Evolutionary conservation across 2,797 vertebrate genomes (phyloP), one percentile per base, ranked within the genome.

Genomic region (Chaetophractus vellerosus): DNA sequence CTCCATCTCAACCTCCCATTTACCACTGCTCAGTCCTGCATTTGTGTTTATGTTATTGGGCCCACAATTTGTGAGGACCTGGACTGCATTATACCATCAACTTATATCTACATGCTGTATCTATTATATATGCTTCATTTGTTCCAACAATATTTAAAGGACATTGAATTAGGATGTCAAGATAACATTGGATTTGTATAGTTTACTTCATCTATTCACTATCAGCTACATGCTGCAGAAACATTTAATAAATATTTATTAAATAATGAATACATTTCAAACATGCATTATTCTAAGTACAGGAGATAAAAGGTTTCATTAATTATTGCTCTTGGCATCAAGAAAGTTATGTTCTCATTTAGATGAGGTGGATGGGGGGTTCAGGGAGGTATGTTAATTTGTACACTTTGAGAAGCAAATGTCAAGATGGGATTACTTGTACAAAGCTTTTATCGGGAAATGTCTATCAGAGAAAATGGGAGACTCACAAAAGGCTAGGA

Each of bases 281-380:
- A 24, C 16, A 79, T 92, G 6, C 5, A 57, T 88, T 78, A 16
- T 79, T 19, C 23, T 75, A 74, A 63, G 50, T 50, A 69, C 3
- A 36, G 9, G 48, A 91, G 89, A 91, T 33, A 59, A 7, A 86
- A 69, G 9, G 5, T 36, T 91, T 87, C 68, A 61, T 89, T 72
- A 71, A 21, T 78, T 81, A 74, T 64, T 16, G 57, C 50, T 91
- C 1, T 48, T 26, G 28, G 18, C 1, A 9, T 33, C 24, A 2
- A 66, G 50, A 71, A 74, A n/a, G 33, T 72, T 68, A 57, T 14
- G 6, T 68, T 87, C 3, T 55, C 52, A 9, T 83, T 90, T 86
- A 69, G 15, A 33, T 74, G 38, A 90, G n/a, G 8, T 79, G 18
- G 7, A 6, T 38, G 11, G 9, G 14, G 76, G 19, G 1, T 71